These are phyloP conservation scores for Protaetia brevitarsis DNA, from an alignment of 1,140 invertebrate genomes.

Conservation along the genomic window DNA sequence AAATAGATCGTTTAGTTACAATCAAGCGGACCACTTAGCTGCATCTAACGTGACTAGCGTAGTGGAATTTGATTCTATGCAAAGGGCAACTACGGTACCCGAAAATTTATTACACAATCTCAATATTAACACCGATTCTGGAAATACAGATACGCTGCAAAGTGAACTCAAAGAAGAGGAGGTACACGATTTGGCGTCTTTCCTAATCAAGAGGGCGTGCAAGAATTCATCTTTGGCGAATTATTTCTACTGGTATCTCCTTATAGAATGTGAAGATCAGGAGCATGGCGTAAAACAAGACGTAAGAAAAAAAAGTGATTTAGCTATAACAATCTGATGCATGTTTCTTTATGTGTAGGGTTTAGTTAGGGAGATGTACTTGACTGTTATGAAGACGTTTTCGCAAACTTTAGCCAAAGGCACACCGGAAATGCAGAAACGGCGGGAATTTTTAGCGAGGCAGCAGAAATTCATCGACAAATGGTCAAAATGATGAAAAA, in stretches of 20 bases:
- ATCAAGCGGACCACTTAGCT: conserved; percentile 39
- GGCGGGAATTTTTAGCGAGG: conserved; percentile 67
- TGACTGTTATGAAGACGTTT: conserved; percentile 85
- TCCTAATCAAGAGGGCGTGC: conserved; percentile 87
- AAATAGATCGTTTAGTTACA: conserved; percentile 40
- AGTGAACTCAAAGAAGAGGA: conserved; percentile 67
- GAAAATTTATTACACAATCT: conserved; percentile 40
- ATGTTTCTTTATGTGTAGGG: conserved; percentile 35
- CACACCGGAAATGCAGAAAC: conserved; percentile 65
- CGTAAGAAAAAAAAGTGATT: conserved; percentile 46
- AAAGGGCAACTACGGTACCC: conserved; percentile 30
- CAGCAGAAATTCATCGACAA: conserved; percentile 91
- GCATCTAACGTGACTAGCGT: conserved; percentile 37
- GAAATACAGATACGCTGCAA: conserved; percentile 50
- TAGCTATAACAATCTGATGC: not conserved
- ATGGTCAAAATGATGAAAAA: conserved; percentile 84
- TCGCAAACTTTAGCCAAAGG: conserved; percentile 64
- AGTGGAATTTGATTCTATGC: conserved; percentile 34
- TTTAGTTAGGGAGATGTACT: conserved; percentile 77
- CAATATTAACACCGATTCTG: conserved; percentile 41
- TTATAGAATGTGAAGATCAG: conserved; percentile 87
- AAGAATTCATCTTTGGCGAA: conserved; percentile 87
- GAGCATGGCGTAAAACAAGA: conserved; percentile 69
- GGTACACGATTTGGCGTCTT: conserved; percentile 80
- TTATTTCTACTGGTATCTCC: conserved; percentile 96